Evolutionary conservation across 2,113 vertebrate species (phyloP).

Genomic region (Engystomops pustulosus): DNA sequence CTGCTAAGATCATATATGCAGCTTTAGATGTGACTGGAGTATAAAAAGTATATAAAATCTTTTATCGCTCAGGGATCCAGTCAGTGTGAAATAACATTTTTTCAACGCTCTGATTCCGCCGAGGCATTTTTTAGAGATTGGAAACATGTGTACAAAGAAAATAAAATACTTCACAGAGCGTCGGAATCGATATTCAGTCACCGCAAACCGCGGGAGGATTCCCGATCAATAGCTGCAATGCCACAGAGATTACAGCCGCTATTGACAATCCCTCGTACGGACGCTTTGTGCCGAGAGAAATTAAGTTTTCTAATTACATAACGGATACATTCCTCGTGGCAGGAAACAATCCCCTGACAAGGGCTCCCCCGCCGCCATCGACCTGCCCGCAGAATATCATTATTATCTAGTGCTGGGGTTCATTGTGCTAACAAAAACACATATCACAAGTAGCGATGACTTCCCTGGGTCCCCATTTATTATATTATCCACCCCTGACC

Average conservation of each 20-base stretch:
- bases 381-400: not conserved
- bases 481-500: not conserved
- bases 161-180: slow-evolving; percentile 17
- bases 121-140: not conserved
- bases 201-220: slow-evolving; percentile 26
- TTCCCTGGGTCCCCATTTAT: not conserved
- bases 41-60: not conserved
- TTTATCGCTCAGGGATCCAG: not conserved
- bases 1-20: too few species aligned
- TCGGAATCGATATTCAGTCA: slow-evolving; percentile 24
- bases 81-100: not conserved
- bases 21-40: slow-evolving; percentile 3
- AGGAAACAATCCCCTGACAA: slow-evolving; percentile 1
- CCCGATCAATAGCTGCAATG: slow-evolving; percentile 15
- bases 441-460: not conserved
- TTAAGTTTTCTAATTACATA: slow-evolving; percentile 32
- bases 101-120: not conserved
- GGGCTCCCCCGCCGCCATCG: not conserved
- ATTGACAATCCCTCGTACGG: slow-evolving; percentile 1
- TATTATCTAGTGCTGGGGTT: slow-evolving; percentile 20
- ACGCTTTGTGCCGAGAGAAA: slow-evolving; percentile 13
- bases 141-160: slow-evolving; percentile 27
- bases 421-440: not conserved
- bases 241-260: slow-evolving; percentile 19
- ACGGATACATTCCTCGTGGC: slow-evolving; percentile 14